Evolutionary conservation across 2,888 invertebrate genomes (phyloP).

Genomic region (Gasteruption jaculator): DNA sequence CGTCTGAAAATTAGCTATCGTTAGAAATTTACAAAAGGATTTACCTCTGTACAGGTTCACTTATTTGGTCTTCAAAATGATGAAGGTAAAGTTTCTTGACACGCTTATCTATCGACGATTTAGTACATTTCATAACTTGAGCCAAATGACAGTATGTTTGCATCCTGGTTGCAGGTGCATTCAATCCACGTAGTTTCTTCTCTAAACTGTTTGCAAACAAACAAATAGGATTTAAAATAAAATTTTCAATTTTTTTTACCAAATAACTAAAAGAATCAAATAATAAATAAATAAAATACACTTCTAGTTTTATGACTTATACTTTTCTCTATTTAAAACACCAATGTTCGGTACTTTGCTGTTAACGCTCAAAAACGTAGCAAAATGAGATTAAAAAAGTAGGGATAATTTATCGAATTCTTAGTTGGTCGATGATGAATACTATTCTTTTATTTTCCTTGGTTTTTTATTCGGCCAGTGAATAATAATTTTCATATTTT

Average conservation of each 20-base stretch:
- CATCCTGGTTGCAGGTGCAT: constrained; percentile 45
- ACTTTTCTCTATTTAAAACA: too few species aligned
- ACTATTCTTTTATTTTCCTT: too few species aligned
- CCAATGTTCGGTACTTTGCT: too few species aligned
- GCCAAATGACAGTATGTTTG: constrained; percentile 55
- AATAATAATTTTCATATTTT: too few species aligned
- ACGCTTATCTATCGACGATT: constrained; percentile 57
- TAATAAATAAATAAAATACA: constrained; percentile 5
- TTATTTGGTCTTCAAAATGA: constrained; percentile 53
- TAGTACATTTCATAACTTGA: constrained; percentile 56
- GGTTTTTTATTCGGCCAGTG: too few species aligned
- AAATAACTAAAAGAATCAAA: constrained; percentile 6
- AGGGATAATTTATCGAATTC: too few species aligned
- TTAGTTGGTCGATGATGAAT: too few species aligned
- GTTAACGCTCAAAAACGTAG: too few species aligned
- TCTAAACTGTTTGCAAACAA: constrained; percentile 54
- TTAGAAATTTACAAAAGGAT: background rate
- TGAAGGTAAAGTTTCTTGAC: constrained; percentile 56
- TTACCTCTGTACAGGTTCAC: constrained; percentile 54
- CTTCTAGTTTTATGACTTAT: too few species aligned
- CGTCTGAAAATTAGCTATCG: background rate
- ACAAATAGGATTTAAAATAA: constrained; percentile 16
- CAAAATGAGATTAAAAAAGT: too few species aligned
- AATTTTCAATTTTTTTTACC: too few species aligned
- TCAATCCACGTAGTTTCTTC: constrained; percentile 41